Conservation (phyloP, 2,888 invertebrate genomes). For the Bedellia somnulentella region DNA sequence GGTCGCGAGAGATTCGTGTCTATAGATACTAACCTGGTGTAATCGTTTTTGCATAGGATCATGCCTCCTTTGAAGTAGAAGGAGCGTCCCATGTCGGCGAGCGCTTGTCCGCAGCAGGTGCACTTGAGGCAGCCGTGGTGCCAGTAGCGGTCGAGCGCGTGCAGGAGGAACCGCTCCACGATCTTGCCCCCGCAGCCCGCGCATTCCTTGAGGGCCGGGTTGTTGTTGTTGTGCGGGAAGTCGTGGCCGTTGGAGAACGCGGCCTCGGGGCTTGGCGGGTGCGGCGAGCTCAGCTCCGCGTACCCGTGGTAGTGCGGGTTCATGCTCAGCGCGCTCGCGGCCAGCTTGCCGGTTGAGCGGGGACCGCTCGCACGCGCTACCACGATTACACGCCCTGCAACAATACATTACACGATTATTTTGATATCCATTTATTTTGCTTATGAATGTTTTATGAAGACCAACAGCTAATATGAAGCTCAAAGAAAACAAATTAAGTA, state of each 20-base stretch:
- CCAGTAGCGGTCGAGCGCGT: slow-evolving; percentile 94
- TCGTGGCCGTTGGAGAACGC: slow-evolving; percentile 66
- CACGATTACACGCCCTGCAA: slow-evolving; percentile 56
- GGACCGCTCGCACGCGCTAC: slow-evolving; percentile 48
- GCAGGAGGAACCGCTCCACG: slow-evolving; percentile 86
- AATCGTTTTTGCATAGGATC: slow-evolving; percentile 95
- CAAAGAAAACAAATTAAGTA: too few relatives aligned
- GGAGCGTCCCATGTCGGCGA: slow-evolving; percentile 88
- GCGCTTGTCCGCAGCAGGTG: slow-evolving; percentile 84
- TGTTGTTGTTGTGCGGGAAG: slow-evolving; percentile 65
- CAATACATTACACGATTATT: slow-evolving; percentile 12
- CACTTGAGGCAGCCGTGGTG: slow-evolving; percentile 95
- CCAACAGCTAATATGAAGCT: too few relatives aligned
- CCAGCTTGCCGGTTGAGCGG: slow-evolving; percentile 79
- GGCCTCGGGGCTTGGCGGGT: slow-evolving; percentile 75
- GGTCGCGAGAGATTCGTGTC: slow-evolving; percentile 18
- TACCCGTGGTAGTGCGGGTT: slow-evolving; percentile 90
- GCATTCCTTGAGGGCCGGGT: slow-evolving; percentile 73
- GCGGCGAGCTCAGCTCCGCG: slow-evolving; percentile 78
- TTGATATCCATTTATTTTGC: too few relatives aligned
- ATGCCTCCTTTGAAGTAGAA: slow-evolving; percentile 92
- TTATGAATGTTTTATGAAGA: too few relatives aligned
- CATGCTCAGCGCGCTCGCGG: slow-evolving; percentile 85
- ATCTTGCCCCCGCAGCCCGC: slow-evolving; percentile 93
- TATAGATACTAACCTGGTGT: slow-evolving; percentile 76